phyloP scores from a whole-genome alignment of 2,888 invertebrate species.

The Heliconius ethilla region DNA sequence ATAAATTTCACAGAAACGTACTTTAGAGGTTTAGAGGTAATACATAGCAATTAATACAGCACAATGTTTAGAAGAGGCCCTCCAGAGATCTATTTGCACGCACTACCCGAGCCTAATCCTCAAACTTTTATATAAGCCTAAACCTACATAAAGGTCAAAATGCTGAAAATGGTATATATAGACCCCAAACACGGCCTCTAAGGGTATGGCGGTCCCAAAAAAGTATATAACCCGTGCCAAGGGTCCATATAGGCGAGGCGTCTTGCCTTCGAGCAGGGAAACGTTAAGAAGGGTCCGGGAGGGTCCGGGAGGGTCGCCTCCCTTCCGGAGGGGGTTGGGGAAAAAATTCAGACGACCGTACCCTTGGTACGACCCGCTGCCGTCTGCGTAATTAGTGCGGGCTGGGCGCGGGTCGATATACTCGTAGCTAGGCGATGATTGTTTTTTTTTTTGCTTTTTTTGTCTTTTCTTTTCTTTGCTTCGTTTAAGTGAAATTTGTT shows the following conservation, averaged over 20 bases:
- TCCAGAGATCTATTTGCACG: slow-evolving; percentile 48
- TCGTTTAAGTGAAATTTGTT: slow-evolving; percentile 19
- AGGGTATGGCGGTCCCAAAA: slow-evolving; percentile 79
- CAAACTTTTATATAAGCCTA: slow-evolving; percentile 67
- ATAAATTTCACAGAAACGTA: slow-evolving; percentile 19
- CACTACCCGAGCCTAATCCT: slow-evolving; percentile 53
- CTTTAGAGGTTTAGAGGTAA: slow-evolving; percentile 32
- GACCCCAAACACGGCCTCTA: slow-evolving; percentile 75
- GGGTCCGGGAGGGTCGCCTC: slow-evolving; percentile 74
- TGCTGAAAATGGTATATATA: slow-evolving; percentile 74
- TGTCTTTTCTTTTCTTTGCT: slow-evolving; percentile 18
- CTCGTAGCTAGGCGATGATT: slow-evolving; percentile 40
- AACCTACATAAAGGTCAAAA: slow-evolving; percentile 71
- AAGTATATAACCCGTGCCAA: slow-evolving; percentile 79
- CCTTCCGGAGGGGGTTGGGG: slow-evolving; percentile 71
- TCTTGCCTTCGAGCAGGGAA: slow-evolving; percentile 78
- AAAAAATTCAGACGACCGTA: slow-evolving; percentile 79
- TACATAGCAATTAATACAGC: slow-evolving; percentile 42
- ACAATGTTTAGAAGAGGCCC: slow-evolving; percentile 45
- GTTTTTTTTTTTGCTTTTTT: slow-evolving; percentile 16
- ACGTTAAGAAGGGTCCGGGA: slow-evolving; percentile 80
- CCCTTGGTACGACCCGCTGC: slow-evolving; percentile 77
- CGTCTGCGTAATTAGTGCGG: slow-evolving; percentile 79
- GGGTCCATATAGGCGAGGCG: slow-evolving; percentile 73
- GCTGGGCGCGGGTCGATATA: slow-evolving; percentile 63